A percentile compares a stretch with the other conserved stretches of the same genome.
Conservation (phyloP, 1,140 invertebrate species). For the Caenorhabditis remanei region DNA sequence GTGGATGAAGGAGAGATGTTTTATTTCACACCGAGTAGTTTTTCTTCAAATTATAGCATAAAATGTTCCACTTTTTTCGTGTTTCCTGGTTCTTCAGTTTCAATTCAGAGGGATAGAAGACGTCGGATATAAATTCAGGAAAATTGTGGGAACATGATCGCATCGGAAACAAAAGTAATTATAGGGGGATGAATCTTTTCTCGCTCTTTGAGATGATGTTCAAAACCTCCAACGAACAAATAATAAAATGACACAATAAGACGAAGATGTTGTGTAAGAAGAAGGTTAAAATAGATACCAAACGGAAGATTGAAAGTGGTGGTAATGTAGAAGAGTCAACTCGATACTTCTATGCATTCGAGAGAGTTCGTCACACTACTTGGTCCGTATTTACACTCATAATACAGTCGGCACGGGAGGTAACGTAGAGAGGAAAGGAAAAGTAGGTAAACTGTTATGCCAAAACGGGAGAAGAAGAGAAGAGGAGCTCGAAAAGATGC, state of each 20-base stretch:
- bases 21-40: not conserved
- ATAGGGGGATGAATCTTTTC: not conserved
- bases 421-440: not conserved
- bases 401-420: constrained; percentile 1
- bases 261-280: constrained; percentile 11
- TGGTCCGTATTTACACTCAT: constrained; percentile 52
- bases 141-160: constrained; percentile 51
- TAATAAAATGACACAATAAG: constrained; percentile 43
- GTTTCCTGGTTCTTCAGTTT: constrained; percentile 33
- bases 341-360: constrained; percentile 7
- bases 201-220: not conserved
- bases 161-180: constrained; percentile 49
- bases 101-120: not conserved
- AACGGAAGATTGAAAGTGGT: constrained; percentile 26
- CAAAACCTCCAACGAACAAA: constrained; percentile 12
- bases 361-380: constrained; percentile 43
- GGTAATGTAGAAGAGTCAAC: constrained; percentile 42
- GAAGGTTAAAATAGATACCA: constrained; percentile 6
- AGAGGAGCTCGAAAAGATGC: not conserved
- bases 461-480: not conserved
- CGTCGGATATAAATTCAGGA: not conserved
- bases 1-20: not conserved
- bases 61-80: constrained; percentile 50
- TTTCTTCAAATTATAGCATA: constrained; percentile 43
- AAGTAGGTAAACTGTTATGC: constrained; percentile 43